Evolutionary conservation across 2,888 invertebrate genomes (phyloP).

Genomic region (Zygothrica quintamaculata): DNA sequence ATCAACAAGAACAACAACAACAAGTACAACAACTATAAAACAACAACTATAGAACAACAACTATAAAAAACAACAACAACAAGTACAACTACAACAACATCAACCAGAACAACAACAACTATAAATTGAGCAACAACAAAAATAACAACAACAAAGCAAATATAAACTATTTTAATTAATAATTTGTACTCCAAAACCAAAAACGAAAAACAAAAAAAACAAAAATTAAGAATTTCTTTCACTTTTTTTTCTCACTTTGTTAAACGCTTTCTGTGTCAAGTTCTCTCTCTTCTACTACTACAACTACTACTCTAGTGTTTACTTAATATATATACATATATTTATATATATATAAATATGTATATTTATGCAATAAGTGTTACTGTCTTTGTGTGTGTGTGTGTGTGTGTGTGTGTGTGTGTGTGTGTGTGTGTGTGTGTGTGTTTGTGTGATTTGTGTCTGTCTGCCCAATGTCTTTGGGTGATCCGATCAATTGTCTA

Average conservation of each 20-base stretch:
- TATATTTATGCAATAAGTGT: slow-evolving; percentile 7
- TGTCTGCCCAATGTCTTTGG: too few relatives aligned
- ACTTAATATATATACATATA: slow-evolving; percentile 4
- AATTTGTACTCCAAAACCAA: too few relatives aligned
- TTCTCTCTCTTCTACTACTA: slow-evolving; percentile 8
- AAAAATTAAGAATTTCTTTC: too few relatives aligned
- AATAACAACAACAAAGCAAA: slow-evolving; percentile 28
- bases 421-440: too few relatives aligned
- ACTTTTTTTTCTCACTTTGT: slow-evolving; percentile 10
- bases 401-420: too few relatives aligned
- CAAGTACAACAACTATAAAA: slow-evolving; percentile 16
- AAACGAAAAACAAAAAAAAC: too few relatives aligned
- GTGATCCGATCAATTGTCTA: too few relatives aligned
- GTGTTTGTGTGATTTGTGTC: too few relatives aligned
- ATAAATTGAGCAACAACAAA: slow-evolving; percentile 30
- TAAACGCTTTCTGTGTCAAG: slow-evolving; percentile 22
- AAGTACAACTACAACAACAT: neutral
- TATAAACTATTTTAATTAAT: slow-evolving; percentile 24
- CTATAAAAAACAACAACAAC: slow-evolving; percentile 15
- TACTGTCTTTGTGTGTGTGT: slow-evolving; percentile 25
- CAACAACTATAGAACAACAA: slow-evolving; percentile 18
- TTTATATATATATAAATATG: slow-evolving; percentile 12
- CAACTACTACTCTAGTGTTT: too few relatives aligned
- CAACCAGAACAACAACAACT: slow-evolving; percentile 7
- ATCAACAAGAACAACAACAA: slow-evolving; percentile 15